These are phyloP conservation scores for Lytechinus variegatus DNA, from an alignment of 35 echinoderm and acorn worm species.

Conservation along the genomic window DNA sequence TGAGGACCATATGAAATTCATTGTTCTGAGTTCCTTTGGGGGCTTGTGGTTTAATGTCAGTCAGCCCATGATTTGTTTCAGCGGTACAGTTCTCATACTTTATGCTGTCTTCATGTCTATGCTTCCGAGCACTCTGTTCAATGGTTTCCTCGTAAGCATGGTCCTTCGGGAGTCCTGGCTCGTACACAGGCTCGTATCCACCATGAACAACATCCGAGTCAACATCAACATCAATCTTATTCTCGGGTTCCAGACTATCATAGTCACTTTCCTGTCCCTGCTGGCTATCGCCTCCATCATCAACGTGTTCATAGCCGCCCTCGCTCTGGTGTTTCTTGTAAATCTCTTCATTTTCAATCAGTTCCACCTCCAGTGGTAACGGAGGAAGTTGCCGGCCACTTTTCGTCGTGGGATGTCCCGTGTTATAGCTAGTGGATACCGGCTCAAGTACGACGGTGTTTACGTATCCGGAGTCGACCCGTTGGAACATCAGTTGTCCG, in stretches of 20 bases:
- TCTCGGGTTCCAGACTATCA: not conserved
- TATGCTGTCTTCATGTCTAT: no score
- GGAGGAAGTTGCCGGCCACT: not conserved
- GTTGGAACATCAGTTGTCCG: not conserved
- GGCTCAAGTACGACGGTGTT: not conserved
- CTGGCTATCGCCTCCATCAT: not conserved
- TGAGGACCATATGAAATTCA: not conserved
- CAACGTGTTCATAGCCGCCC: not conserved
- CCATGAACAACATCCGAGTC: not conserved
- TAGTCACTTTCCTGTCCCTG: not conserved
- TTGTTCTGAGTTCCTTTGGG: not conserved
- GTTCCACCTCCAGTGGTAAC: not conserved
- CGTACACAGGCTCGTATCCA: not conserved
- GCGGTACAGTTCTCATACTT: no score
- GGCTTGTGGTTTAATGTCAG: no score
- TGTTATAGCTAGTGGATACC: not conserved
- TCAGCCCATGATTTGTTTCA: no score
- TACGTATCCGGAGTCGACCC: not conserved
- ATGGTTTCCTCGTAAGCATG: not conserved
- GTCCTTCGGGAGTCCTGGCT: not conserved
- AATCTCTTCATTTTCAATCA: not conserved
- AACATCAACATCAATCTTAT: not conserved
- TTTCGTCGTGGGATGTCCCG: not conserved
- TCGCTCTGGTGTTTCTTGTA: not conserved
- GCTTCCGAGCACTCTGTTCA: no score